These are phyloP conservation scores for Tetheella fluctuosa DNA, from an alignment of 2,888 invertebrate species.

Conservation along the genomic window DNA sequence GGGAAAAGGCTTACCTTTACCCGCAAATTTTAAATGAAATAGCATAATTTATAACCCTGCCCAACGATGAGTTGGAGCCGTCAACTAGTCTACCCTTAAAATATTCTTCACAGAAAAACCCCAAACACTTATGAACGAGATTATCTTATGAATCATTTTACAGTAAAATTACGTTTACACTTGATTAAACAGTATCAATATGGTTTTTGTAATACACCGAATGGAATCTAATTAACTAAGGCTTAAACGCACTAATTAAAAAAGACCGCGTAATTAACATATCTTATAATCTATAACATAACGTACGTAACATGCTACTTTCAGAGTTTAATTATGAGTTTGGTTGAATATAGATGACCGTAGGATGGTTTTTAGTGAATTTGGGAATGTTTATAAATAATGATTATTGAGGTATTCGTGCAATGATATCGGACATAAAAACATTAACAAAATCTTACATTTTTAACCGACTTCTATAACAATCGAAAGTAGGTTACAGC, in stretches of 20 bases:
- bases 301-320: background rate
- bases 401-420: no score
- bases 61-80: no score
- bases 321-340: no score
- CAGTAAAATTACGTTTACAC: background rate
- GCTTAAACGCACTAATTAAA: background rate
- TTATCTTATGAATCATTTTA: background rate
- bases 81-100: no score
- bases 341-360: no score
- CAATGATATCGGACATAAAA: conserved; percentile 38
- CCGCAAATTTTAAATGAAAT: no score
- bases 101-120: background rate
- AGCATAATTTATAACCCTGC: no score
- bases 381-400: no score
- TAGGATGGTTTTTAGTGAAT: no score
- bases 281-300: background rate
- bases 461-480: conserved; percentile 34
- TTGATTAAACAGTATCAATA: background rate
- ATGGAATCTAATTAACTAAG: background rate
- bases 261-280: background rate
- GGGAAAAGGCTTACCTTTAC: no score
- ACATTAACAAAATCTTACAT: conserved; percentile 41
- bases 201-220: background rate
- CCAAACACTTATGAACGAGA: background rate
- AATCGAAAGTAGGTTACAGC: conserved; percentile 64